Evolutionary conservation across 2,797 vertebrate genomes (phyloP), one percentile per base, ranked within the genome.

Genomic region (Nyctibius grandis): DNA sequence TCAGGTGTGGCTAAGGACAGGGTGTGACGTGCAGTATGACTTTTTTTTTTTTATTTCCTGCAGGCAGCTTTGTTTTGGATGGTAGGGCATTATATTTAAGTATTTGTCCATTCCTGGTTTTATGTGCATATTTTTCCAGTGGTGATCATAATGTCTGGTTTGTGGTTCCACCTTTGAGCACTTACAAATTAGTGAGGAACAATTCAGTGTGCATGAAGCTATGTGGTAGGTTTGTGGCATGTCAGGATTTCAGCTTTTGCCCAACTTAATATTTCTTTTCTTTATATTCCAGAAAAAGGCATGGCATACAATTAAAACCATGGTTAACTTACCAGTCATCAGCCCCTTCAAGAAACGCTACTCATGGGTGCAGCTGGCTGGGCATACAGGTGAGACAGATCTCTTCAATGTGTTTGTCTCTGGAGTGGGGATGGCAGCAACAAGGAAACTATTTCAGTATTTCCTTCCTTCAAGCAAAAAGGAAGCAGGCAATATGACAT

Each of bases 281-380:
- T 86, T 89, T 95, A 29, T 89, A 86, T 97, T 97, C 53, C 97
- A 99, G 98, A 98, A 97, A 96, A 99, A 98, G 79, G 95, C 99
- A 81, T 99, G 99, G 99, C 98, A 99, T 97, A 99, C 99, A 94
- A 97, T 99, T 94, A 99, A 99, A 98, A 99, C 99, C 11, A 98
- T 99, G 92, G 99, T 99, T 96, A 99, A 99, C 34, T 98, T 99
- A 97, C 99, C 99, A 11, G 98, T 99, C 91, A 98, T 99, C 40
- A 98, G 98, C 31, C 98, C 98, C 38, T 99, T 99, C 95, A 99
- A 98, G 97, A 99, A 97, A 93, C 99, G 99, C 78, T 97, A 99
- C 47, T 98, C 98, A 33, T 99, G 99, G 99, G 99, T 99, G 90
- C 99, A 99, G 95, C 98, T 99, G 67, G 99, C 99, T 6, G 99